Percentiles rank a stretch among this genome's conserved stretches.
Conservation (phyloP, 2,888 invertebrate species). For the Ceratothoa steindachneri region DNA sequence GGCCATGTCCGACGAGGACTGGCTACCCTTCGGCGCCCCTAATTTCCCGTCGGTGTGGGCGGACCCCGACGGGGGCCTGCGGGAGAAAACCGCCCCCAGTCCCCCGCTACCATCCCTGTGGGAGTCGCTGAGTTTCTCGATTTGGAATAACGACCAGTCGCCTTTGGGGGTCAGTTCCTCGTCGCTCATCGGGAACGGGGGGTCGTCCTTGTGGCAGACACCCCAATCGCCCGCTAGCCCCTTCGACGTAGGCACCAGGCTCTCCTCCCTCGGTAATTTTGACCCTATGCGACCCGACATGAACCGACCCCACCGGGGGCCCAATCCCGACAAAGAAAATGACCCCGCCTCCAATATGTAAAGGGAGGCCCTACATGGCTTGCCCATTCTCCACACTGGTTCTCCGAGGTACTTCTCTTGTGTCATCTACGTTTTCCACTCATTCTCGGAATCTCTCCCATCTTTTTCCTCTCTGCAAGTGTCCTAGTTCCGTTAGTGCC, state of each 20-base stretch:
- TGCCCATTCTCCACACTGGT: not conserved
- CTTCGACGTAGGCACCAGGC: not conserved
- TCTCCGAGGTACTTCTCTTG: too few species aligned
- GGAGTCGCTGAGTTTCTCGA: slow-evolving; percentile 4
- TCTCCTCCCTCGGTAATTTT: not conserved
- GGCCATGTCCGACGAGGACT: slow-evolving; percentile 1
- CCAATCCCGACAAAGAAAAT: not conserved
- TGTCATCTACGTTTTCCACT: too few species aligned
- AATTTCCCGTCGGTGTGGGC: slow-evolving; percentile 5
- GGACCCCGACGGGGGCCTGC: not conserved
- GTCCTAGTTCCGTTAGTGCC: too few species aligned
- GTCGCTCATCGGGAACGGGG: not conserved
- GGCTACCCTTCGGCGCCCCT: not conserved
- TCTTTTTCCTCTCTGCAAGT: too few species aligned
- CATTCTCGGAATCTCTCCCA: too few species aligned
- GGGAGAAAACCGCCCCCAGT: not conserved
- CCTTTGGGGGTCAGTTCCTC: not conserved
- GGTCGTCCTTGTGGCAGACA: not conserved
- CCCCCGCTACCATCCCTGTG: not conserved
- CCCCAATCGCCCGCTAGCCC: not conserved
- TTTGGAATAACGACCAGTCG: not conserved
- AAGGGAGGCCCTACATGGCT: not conserved
- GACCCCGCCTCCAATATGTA: not conserved
- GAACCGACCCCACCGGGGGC: too few species aligned
- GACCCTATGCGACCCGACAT: not conserved